Percentiles rank a stretch among this genome's conserved stretches.
These are phyloP conservation scores for Ceryle rudis DNA, from an alignment of 2,797 vertebrate species.

Conservation along the genomic window DNA sequence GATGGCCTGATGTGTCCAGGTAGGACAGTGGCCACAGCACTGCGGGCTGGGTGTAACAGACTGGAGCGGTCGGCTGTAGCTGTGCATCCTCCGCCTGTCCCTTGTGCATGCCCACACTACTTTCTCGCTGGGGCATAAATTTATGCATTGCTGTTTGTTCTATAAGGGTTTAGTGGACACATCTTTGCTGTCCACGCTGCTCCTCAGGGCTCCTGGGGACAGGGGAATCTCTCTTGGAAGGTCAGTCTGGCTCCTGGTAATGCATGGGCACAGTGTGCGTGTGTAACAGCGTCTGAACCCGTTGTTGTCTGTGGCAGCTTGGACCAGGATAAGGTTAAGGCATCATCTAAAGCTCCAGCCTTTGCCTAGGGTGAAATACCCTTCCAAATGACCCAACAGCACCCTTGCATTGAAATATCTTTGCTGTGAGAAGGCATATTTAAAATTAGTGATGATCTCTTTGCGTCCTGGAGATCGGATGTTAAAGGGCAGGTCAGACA, in stretches of 20 bases:
- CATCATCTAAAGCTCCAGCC: not conserved
- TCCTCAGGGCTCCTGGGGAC: not conserved
- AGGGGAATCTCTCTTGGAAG: not conserved
- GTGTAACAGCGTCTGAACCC: not conserved
- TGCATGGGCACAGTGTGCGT: fast-evolving
- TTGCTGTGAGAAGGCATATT: not conserved
- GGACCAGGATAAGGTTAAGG: not conserved
- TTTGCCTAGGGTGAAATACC: not conserved
- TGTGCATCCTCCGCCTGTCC: not conserved
- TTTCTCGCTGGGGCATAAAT: not conserved
- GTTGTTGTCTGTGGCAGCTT: no score
- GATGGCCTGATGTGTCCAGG: not conserved
- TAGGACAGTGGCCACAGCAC: not conserved
- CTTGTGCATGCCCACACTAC: not conserved
- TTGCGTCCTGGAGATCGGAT: not conserved
- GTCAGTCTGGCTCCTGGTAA: not conserved
- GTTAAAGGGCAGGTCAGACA: not conserved
- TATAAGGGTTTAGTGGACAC: not conserved
- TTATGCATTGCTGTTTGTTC: not conserved
- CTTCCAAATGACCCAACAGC: not conserved
- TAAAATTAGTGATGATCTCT: not conserved
- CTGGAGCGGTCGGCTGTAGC: fast-evolving
- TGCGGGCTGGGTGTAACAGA: fast-evolving
- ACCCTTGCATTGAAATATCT: not conserved
- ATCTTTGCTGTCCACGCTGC: not conserved